A percentile compares a stretch with the other conserved stretches of the same genome.
phyloP scores from a whole-genome alignment of 2,113 vertebrate species.

The Coptodon bakossiorum region DNA sequence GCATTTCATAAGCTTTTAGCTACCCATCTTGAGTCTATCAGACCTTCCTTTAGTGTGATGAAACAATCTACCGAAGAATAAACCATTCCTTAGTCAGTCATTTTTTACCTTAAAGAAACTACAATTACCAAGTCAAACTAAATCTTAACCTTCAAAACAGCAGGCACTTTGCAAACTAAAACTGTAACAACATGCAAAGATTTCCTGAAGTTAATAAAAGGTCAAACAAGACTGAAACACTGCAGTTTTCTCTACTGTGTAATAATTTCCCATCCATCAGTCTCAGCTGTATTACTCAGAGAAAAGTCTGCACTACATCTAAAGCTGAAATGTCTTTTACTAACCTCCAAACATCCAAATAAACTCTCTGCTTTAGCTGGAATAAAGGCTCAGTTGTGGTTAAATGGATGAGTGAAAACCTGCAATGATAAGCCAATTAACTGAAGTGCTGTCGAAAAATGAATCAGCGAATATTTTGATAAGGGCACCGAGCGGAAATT shows the following conservation, averaged over 20 bases:
- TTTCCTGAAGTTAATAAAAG: not conserved
- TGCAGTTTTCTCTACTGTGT: not conserved
- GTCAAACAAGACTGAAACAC: not conserved
- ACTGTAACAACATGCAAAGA: not conserved
- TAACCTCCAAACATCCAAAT: conserved; percentile 3
- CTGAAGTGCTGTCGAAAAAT: not conserved
- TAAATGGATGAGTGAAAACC: not conserved
- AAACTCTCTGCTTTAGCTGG: not conserved
- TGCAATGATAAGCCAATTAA: not conserved
- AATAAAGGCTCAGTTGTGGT: not conserved
- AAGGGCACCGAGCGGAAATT: not conserved
- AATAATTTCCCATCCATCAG: not conserved
- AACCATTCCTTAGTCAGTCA: not conserved
- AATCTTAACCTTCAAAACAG: not conserved
- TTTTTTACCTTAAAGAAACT: not conserved
- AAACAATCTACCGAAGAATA: not conserved
- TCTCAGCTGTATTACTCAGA: not conserved
- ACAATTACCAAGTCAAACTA: not conserved
- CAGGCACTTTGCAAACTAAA: not conserved
- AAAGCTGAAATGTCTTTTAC: not conserved
- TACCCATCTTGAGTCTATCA: not conserved
- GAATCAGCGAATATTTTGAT: not conserved
- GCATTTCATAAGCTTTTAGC: not conserved
- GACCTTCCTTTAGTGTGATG: not conserved
- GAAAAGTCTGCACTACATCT: not conserved